Conservation (phyloP, 1,140 invertebrate genomes). For the Neoseiulus cucumeris region DNA sequence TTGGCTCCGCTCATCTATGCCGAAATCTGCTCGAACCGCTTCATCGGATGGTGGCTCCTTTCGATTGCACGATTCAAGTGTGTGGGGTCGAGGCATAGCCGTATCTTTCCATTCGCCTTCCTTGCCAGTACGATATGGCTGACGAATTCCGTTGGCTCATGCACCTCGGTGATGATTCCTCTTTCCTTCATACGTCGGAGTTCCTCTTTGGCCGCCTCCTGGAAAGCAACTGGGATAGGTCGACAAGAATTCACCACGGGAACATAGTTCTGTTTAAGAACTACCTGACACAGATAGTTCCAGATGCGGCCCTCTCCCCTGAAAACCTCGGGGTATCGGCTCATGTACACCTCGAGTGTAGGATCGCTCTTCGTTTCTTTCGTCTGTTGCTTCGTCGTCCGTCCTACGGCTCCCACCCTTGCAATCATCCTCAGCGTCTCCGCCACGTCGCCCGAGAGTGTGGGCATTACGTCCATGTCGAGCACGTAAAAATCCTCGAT, state of each 20-base stretch:
- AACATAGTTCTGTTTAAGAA: neutral
- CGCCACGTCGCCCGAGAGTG: too few species aligned
- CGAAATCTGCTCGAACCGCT: conserved; percentile 13
- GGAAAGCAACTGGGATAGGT: conserved; percentile 14
- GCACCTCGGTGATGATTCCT: conserved; percentile 22
- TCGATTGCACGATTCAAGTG: conserved; percentile 22
- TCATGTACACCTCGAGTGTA: too few species aligned
- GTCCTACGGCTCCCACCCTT: too few species aligned
- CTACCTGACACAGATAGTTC: neutral
- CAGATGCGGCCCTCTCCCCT: too few species aligned
- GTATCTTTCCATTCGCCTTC: conserved; percentile 14
- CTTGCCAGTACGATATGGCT: conserved; percentile 17
- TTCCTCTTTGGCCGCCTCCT: conserved; percentile 16
- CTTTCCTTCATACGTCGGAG: conserved; percentile 18
- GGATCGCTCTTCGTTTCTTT: too few species aligned
- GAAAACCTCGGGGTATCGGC: too few species aligned
- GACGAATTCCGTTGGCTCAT: conserved; percentile 20
- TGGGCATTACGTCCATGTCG: too few species aligned
- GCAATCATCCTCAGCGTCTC: too few species aligned
- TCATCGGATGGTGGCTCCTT: conserved; percentile 17
- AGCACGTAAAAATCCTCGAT: too few species aligned
- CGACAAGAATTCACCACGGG: conserved; percentile 12
- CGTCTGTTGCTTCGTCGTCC: too few species aligned
- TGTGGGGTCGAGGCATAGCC: conserved; percentile 19
- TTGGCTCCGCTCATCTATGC: conserved; percentile 1